These are phyloP conservation scores for Bufotes viridis DNA, from an alignment of 2,797 vertebrate genomes.

Conservation along the genomic window DNA sequence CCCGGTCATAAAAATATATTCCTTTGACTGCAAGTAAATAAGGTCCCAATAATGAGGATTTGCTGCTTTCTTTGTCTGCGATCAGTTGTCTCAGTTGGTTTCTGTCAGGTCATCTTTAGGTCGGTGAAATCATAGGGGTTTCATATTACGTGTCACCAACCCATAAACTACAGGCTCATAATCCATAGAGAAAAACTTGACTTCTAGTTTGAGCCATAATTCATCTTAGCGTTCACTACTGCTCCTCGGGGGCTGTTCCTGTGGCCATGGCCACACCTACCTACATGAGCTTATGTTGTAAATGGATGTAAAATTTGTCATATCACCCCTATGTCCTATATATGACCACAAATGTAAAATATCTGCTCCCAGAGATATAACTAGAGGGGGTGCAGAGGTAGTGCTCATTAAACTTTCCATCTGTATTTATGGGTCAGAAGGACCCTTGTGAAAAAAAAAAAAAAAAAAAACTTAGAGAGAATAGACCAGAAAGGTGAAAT, in stretches of 20 bases:
- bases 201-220: no score
- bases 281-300: neutral
- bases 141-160: neutral
- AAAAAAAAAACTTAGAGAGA: no score
- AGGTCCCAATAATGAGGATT: neutral
- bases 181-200: neutral
- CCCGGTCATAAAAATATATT: no score
- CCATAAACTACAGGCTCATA: neutral
- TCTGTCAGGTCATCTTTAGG: neutral
- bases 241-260: slow-evolving; percentile 3
- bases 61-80: neutral
- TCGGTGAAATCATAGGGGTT: neutral
- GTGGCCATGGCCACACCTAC: neutral
- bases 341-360: no score
- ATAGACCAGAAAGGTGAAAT: neutral
- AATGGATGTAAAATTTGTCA: no score
- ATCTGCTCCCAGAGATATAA: no score
- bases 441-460: no score
- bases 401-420: no score
- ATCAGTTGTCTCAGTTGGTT: neutral
- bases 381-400: no score
- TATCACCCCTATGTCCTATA: no score
- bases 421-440: no score
- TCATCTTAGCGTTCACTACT: neutral
- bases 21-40: slow-evolving; percentile 4